phyloP scores from a whole-genome alignment of 2,888 invertebrate genomes.

The Elmis aenea region DNA sequence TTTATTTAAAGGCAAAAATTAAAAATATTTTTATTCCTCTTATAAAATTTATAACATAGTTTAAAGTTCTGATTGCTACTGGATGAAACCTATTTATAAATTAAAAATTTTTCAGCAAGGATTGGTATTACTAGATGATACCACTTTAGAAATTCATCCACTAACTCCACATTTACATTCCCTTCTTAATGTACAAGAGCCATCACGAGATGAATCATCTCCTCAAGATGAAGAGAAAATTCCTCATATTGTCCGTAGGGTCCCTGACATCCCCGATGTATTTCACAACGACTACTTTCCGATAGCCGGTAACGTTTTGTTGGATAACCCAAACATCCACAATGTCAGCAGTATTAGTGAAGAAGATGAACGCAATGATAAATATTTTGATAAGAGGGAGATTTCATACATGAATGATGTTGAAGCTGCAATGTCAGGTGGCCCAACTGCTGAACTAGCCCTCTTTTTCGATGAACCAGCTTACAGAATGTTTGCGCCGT shows the following conservation, averaged over 20 bases:
- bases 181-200: conserved; percentile 44
- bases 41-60: no score
- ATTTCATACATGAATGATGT: neutral
- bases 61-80: no score
- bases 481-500: conserved; percentile 65
- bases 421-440: conserved; percentile 27
- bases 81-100: conserved; percentile 1
- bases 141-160: conserved; percentile 67
- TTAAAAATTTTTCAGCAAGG: conserved; percentile 54
- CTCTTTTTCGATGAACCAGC: conserved; percentile 71
- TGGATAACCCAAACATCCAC: neutral
- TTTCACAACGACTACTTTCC: conserved; percentile 43
- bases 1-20: no score
- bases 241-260: conserved; percentile 58
- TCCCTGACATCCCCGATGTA: conserved; percentile 47
- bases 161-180: conserved; percentile 47
- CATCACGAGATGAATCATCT: conserved; percentile 33
- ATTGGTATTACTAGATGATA: conserved; percentile 61
- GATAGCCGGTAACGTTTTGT: conserved; percentile 8
- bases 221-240: conserved; percentile 25
- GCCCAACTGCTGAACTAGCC: conserved; percentile 64
- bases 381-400: no score
- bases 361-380: no score
- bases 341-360: neutral
- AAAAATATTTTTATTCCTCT: no score